These are phyloP conservation scores for Hippocampus barbouri DNA, from an alignment of 2,113 vertebrate species.

Conservation along the genomic window DNA sequence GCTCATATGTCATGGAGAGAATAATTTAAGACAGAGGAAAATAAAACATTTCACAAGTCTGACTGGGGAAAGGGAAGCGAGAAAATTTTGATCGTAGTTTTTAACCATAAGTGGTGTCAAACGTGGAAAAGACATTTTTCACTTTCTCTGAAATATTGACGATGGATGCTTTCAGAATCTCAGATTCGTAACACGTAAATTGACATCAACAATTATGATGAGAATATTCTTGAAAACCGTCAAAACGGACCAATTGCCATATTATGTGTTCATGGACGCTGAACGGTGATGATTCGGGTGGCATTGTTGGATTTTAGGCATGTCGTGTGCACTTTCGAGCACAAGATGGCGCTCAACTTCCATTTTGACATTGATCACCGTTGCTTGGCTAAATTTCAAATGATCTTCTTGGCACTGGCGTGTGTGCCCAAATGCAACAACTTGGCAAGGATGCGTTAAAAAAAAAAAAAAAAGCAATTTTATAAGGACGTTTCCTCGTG, in stretches of 20 bases:
- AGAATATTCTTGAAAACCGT: too few species aligned
- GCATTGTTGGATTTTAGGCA: neutral
- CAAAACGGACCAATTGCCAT: neutral
- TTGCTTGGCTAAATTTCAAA: conserved; percentile 19
- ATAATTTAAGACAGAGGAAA: too few species aligned
- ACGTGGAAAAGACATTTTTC: too few species aligned
- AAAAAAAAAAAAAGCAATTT: conserved; percentile 38
- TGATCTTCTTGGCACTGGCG: conserved; percentile 25
- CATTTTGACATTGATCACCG: conserved; percentile 20
- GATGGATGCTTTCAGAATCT: too few species aligned
- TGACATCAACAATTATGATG: too few species aligned
- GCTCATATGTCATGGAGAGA: too few species aligned
- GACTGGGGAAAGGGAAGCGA: too few species aligned
- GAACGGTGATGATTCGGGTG: neutral
- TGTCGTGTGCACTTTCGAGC: conserved; percentile 27
- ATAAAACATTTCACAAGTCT: too few species aligned
- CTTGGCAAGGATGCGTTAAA: conserved; percentile 32
- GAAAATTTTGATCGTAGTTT: too few species aligned
- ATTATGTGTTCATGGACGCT: neutral
- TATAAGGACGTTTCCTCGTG: conserved; percentile 56
- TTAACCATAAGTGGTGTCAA: too few species aligned
- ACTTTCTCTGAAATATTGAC: too few species aligned
- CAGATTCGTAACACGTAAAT: too few species aligned
- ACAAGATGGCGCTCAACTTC: conserved; percentile 67
- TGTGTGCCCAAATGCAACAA: conserved; percentile 16